Base-by-base conservation (phyloP, 2,797 vertebrate genomes). In the Brachymystax lenok region DNA sequence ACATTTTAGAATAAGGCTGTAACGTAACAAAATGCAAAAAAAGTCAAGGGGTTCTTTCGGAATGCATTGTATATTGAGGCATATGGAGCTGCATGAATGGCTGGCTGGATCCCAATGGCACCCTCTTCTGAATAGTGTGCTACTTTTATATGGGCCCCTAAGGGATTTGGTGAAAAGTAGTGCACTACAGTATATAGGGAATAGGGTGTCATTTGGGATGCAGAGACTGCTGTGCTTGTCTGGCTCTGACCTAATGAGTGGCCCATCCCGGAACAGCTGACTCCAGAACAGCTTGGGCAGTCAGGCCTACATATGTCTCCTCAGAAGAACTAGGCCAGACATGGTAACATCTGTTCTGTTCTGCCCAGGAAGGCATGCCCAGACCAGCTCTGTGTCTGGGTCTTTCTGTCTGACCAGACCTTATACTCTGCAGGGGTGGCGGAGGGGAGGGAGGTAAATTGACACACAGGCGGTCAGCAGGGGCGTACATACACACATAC, bases 331-430 rank as follows among this genome's bases (percentile, higher is more conserved):
- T 74, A 69, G 69, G 79, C 80, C 90, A 93, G 88, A 91, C 85
- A 77, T 76, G 82, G 74, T 84, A 92, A 91, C 93, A 94, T 93
- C 92, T 94, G 93, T 88, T 93, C 81, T 83, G 85, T 82, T 79
- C 59, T 24, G 59, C 59, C 21, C 24, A 24, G 3, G 12, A 63
- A 63, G 59, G 59, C 72, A 83, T 85, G 85, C 87, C 76, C 89
- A 89, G 80, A 82, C 75, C 64, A 79, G 66, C 83, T 75, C 76
- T 73, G 85, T 73, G 85, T 80, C 69, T 88, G 85, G 21, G 59
- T 27, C 56, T 8, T n/a, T 21, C 56, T 61, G 56, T 61, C 82
- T 83, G 80, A 90, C 89, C 89, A 90, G 89, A 86, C 86, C 87
- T 81, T 84, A 63, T 24, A 81, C 85, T 84, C 90, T 88, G 89